These are phyloP conservation scores for Folsomia manolachei DNA, from an alignment of 2,888 invertebrate genomes.

Conservation along the genomic window DNA sequence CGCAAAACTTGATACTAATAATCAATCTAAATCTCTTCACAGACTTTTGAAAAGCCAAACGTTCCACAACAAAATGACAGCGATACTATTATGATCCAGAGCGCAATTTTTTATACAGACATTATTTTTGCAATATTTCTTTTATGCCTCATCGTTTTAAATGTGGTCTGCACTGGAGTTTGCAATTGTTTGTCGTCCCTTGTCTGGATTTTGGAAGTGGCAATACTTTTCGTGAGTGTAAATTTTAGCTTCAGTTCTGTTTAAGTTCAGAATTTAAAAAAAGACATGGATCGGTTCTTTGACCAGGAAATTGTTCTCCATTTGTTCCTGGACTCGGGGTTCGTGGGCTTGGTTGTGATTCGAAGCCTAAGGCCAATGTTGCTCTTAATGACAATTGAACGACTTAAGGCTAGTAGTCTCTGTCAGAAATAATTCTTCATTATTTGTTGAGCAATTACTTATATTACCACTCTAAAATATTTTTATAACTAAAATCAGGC, in stretches of 20 bases:
- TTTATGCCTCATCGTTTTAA: neutral
- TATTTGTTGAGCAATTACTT: no score
- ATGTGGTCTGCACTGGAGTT: neutral
- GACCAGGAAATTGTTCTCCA: neutral
- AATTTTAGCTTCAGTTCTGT: no score
- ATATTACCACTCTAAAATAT: neutral
- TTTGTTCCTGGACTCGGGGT: neutral
- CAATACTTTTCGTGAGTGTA: slow-evolving; percentile 30
- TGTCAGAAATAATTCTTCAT: no score
- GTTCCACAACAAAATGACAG: no score
- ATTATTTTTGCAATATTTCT: neutral
- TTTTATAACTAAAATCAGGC: slow-evolving; percentile 14
- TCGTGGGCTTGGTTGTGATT: neutral
- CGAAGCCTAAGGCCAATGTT: slow-evolving; percentile 27
- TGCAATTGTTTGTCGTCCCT: neutral
- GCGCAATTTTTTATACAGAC: neutral
- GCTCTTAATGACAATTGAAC: slow-evolving; percentile 25
- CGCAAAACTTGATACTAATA: no score
- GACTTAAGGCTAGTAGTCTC: no score
- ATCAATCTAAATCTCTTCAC: no score
- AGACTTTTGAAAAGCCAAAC: neutral
- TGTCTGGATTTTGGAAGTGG: slow-evolving; percentile 31
- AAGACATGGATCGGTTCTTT: no score
- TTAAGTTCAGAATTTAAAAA: no score
- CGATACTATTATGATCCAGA: no score